Conservation (phyloP, 2,113 vertebrate species). For the Halichoeres trimaculatus region DNA sequence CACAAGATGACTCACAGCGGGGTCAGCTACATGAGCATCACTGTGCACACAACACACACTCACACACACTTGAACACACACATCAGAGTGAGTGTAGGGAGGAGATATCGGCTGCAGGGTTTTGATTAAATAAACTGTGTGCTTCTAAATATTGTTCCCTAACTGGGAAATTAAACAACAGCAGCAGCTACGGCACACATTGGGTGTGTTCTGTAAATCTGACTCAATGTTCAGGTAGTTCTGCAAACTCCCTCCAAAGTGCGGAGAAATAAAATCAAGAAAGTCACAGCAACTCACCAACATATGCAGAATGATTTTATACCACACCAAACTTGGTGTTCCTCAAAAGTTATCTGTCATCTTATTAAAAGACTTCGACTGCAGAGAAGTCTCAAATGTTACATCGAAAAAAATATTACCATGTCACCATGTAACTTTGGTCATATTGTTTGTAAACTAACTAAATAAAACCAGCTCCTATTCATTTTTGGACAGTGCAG, state of each 20-base stretch:
- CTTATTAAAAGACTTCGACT: too few species aligned
- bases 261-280: background rate
- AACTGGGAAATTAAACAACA: slow-evolving; percentile 1
- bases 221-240: background rate
- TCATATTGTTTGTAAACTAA: too few species aligned
- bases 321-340: too few species aligned
- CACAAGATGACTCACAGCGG: slow-evolving; percentile 62
- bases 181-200: background rate
- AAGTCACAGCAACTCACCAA: background rate
- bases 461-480: too few species aligned
- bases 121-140: slow-evolving; percentile 20
- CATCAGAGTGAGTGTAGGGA: slow-evolving; percentile 5
- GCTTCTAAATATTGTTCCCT: slow-evolving; percentile 13
- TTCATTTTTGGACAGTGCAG: too few species aligned
- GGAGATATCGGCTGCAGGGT: slow-evolving; percentile 11
- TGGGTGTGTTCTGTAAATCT: background rate
- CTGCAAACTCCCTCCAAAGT: background rate
- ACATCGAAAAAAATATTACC: too few species aligned
- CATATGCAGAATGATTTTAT: too few species aligned
- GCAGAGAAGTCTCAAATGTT: too few species aligned
- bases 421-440: too few species aligned
- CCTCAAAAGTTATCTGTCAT: too few species aligned
- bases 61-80: background rate
- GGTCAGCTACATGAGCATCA: slow-evolving; percentile 48
- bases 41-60: slow-evolving; percentile 15